A percentile compares a stretch with the other conserved stretches of the same genome.
Conservation (phyloP, 2,797 vertebrate species). For the Molothrus aeneus region DNA sequence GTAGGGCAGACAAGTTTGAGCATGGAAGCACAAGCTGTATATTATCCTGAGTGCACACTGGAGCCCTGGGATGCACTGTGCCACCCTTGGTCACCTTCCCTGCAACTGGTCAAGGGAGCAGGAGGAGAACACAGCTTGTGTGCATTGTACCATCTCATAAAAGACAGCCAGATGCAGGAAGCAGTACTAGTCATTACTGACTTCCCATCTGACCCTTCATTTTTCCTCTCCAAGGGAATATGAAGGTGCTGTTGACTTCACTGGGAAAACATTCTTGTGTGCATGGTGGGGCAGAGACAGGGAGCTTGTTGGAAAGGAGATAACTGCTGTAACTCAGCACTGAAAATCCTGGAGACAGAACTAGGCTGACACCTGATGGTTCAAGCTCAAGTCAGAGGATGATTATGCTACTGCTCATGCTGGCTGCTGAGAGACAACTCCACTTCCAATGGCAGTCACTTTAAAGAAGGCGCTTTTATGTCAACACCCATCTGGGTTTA, state of each 20-base stretch:
- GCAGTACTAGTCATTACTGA: too few relatives aligned
- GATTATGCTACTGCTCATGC: fast-evolving
- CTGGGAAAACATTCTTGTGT: not conserved
- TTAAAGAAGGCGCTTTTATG: not conserved
- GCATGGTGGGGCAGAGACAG: not conserved
- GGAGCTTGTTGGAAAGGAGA: not conserved
- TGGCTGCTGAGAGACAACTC: not conserved
- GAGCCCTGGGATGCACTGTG: not conserved
- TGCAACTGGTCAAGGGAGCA: not conserved
- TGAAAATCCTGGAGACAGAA: not conserved
- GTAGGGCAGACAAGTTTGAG: not conserved
- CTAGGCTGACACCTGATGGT: conserved; percentile 11
- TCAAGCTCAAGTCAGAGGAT: not conserved
- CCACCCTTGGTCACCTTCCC: not conserved
- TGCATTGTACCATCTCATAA: fast-evolving
- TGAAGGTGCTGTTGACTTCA: not conserved
- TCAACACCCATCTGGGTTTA: not conserved
- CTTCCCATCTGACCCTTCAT: not conserved
- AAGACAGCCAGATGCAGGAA: not conserved
- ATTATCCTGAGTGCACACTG: not conserved
- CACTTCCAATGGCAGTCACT: not conserved
- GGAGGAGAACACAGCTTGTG: not conserved
- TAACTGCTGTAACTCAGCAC: not conserved
- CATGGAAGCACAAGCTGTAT: not conserved
- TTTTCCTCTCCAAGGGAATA: not conserved